Conservation (phyloP, 2,797 vertebrate genomes). For the Protonibea diacanthus region DNA sequence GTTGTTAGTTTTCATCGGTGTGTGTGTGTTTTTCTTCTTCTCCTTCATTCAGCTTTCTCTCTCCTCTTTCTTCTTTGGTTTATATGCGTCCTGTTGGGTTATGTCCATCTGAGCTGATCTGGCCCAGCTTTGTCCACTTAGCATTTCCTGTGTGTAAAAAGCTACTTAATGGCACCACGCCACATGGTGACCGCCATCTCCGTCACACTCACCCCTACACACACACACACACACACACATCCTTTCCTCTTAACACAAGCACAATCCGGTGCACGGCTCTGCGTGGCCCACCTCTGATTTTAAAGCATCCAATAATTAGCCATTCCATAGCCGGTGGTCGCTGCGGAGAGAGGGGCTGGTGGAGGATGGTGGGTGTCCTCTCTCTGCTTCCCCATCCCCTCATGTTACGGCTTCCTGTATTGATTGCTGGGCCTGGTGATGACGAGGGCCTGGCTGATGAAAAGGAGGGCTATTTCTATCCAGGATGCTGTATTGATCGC, state of each 20-base stretch:
- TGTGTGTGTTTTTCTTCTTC: constrained; percentile 10
- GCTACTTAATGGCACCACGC: constrained; percentile 74
- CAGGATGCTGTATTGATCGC: constrained; percentile 78
- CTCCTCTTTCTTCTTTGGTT: constrained; percentile 61
- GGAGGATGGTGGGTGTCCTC: constrained; percentile 66
- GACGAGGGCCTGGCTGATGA: constrained; percentile 77
- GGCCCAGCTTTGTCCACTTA: constrained; percentile 78
- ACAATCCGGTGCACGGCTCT: constrained; percentile 36
- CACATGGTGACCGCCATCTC: constrained; percentile 69
- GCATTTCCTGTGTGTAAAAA: constrained; percentile 79
- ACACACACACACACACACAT: constrained; percentile 16
- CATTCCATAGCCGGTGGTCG: constrained; percentile 65
- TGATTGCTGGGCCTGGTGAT: constrained; percentile 77
- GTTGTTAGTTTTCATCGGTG: constrained; percentile 65
- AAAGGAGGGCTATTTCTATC: constrained; percentile 83
- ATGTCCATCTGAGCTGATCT: constrained; percentile 70
- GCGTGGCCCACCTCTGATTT: constrained; percentile 63
- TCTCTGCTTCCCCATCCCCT: constrained; percentile 69
- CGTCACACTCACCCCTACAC: constrained; percentile 37
- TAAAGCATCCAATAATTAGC: constrained; percentile 79
- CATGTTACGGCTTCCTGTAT: constrained; percentile 83
- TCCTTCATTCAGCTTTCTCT: constrained; percentile 2
- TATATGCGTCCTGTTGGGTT: constrained; percentile 71
- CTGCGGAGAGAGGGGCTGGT: constrained; percentile 42
- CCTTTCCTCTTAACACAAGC: constrained; percentile 12